Percentiles rank a stretch among this genome's conserved stretches.
These are phyloP conservation scores for Ambastaia sidthimunki DNA, from an alignment of 2,797 vertebrate genomes.

Conservation along the genomic window DNA sequence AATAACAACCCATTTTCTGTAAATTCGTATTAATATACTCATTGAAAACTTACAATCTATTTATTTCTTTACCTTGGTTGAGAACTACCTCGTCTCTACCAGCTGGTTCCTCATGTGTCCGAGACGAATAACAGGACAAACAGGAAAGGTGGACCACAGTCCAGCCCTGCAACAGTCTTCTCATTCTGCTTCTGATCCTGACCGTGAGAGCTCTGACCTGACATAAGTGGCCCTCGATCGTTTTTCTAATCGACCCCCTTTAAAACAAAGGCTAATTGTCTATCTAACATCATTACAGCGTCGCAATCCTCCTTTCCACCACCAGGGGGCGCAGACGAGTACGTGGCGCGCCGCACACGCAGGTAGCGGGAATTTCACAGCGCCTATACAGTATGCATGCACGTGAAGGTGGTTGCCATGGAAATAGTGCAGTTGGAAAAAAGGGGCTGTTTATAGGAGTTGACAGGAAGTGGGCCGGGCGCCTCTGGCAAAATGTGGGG, in stretches of 20 bases:
- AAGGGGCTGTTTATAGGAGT: slow-evolving; percentile 1
- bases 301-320: slow-evolving; percentile 17
- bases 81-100: slow-evolving; percentile 6
- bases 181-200: neutral
- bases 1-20: too few relatives aligned
- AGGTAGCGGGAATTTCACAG: neutral
- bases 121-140: neutral
- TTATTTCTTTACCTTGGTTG: slow-evolving; percentile 25
- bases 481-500: neutral
- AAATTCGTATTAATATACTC: too few relatives aligned
- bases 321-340: slow-evolving; percentile 27
- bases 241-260: slow-evolving; percentile 30
- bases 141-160: slow-evolving; percentile 5
- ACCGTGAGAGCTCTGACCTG: neutral
- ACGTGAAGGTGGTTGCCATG: slow-evolving; percentile 46
- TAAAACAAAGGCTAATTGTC: slow-evolving; percentile 16
- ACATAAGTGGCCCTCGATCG: slow-evolving; percentile 21
- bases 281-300: neutral
- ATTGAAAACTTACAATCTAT: too few relatives aligned
- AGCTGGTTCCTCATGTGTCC: neutral
- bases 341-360: neutral
- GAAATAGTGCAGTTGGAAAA: slow-evolving; percentile 45
- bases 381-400: slow-evolving; percentile 1
- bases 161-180: slow-evolving; percentile 37
- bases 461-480: neutral